Conservation (phyloP, 1,140 invertebrate species). For the Neocloeon triangulifer region DNA sequence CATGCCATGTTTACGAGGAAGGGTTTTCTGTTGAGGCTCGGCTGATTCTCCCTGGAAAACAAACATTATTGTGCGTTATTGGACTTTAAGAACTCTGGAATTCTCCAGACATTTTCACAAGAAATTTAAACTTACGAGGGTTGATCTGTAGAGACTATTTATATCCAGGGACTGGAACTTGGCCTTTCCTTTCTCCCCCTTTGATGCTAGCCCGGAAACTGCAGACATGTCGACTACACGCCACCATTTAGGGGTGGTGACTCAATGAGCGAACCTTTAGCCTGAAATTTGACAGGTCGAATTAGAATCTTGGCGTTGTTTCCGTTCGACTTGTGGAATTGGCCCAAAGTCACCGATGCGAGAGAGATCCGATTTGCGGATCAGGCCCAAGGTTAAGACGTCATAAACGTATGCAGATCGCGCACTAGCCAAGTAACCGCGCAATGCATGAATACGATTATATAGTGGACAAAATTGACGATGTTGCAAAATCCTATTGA, state of each 20-base stretch:
- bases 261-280: constrained; percentile 59
- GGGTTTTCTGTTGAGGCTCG: constrained; percentile 68
- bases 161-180: constrained; percentile 92
- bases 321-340: too few relatives aligned
- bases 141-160: constrained; percentile 85
- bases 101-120: not conserved
- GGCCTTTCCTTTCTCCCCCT: constrained; percentile 83
- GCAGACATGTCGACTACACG: constrained; percentile 72
- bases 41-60: constrained; percentile 57
- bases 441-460: too few relatives aligned
- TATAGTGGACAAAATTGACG: too few relatives aligned
- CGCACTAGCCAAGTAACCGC: too few relatives aligned
- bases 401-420: too few relatives aligned
- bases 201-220: constrained; percentile 53
- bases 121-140: constrained; percentile 34
- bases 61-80: not conserved
- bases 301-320: too few relatives aligned
- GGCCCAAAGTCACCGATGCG: too few relatives aligned
- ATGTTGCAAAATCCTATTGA: too few relatives aligned
- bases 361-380: too few relatives aligned
- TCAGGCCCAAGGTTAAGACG: too few relatives aligned
- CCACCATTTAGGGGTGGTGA: constrained; percentile 59
- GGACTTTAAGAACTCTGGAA: not conserved
- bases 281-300: too few relatives aligned
- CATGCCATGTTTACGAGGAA: constrained; percentile 93